Percentiles rank a stretch among this genome's conserved stretches.
phyloP scores from a whole-genome alignment of 2,113 vertebrate genomes.

The Turnix velox region DNA sequence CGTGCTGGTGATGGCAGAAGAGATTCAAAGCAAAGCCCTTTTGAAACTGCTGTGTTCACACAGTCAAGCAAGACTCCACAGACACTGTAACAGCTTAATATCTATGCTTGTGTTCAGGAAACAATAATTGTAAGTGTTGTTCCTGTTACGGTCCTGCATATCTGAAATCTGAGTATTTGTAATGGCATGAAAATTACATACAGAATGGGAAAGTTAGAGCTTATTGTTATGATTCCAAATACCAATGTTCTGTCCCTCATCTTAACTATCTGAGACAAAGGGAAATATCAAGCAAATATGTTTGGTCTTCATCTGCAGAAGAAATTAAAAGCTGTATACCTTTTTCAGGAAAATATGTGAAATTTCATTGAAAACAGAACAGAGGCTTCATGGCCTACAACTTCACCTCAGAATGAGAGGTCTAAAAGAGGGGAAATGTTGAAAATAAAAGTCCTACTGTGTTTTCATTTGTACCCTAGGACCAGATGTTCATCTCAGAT shows the following conservation, averaged over 20 bases:
- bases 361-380: neutral
- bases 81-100: neutral
- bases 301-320: constrained; percentile 8
- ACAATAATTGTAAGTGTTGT: neutral
- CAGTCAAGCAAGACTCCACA: neutral
- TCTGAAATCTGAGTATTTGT: neutral
- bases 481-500: neutral
- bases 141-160: neutral
- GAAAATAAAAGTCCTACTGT: neutral
- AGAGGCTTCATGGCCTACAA: neutral
- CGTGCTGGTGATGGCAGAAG: accelerated
- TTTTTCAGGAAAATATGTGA: neutral
- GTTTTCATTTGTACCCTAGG: neutral
- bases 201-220: neutral
- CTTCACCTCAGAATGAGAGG: neutral
- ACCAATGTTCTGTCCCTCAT: neutral
- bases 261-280: neutral
- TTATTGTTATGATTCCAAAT: neutral
- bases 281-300: neutral
- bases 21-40: neutral
- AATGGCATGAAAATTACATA: neutral
- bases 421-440: neutral
- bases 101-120: neutral
- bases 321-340: neutral
- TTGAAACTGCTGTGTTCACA: neutral